Conservation (phyloP, 64 coral and sea anemone genomes). For the Montipora foliosa region DNA sequence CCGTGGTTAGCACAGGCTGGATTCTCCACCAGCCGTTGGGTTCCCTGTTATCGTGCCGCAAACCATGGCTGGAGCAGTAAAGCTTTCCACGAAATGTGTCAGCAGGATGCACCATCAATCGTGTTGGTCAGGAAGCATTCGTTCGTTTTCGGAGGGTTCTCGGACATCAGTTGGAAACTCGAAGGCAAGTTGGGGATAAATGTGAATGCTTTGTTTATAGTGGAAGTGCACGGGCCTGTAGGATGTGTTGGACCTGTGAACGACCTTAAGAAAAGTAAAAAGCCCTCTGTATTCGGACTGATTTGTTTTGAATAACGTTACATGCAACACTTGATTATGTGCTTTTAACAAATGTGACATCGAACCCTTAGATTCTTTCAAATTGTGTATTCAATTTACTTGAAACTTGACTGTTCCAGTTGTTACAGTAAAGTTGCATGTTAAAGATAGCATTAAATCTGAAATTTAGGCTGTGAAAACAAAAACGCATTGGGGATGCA, state of each 20-base stretch:
- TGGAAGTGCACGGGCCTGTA: no score
- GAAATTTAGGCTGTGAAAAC: background rate
- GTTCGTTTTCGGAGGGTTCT: constrained; percentile 57
- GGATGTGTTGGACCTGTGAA: no score
- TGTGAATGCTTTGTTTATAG: no score
- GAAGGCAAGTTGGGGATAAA: background rate
- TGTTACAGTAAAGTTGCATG: background rate
- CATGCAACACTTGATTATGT: no score
- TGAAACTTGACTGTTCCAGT: background rate
- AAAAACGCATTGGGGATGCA: constrained; percentile 50
- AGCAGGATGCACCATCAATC: constrained; percentile 38
- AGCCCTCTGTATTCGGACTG: no score
- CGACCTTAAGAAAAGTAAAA: no score
- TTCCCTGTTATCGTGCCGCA: constrained; percentile 50
- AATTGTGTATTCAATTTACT: no score
- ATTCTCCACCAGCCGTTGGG: constrained; percentile 3
- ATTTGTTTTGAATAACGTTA: no score
- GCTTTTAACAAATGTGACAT: no score
- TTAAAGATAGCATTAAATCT: background rate
- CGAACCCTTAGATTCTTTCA: no score
- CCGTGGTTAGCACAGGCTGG: constrained; percentile 31
- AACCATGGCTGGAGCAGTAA: constrained; percentile 34
- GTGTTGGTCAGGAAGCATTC: constrained; percentile 14
- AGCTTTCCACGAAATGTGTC: constrained; percentile 36
- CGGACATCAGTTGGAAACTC: background rate